Conservation (phyloP, 2,888 invertebrate species). For the Arctia plantaginis region DNA sequence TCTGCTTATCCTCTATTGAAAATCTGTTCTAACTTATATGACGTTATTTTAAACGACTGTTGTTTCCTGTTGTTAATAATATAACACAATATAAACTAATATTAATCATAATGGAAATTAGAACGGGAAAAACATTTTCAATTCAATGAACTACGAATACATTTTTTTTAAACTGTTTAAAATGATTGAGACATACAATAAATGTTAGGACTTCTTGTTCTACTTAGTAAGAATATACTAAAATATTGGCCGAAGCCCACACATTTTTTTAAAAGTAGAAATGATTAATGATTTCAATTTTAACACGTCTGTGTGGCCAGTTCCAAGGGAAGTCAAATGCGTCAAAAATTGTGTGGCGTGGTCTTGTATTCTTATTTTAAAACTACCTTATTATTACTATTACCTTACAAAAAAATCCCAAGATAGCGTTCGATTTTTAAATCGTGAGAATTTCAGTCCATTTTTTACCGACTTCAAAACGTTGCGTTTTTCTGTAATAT, state of each 20-base stretch:
- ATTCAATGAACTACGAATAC: not conserved
- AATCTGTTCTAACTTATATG: not conserved
- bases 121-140: not conserved
- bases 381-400: not conserved
- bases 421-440: not conserved
- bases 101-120: not conserved
- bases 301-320: constrained; percentile 3
- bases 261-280: constrained; percentile 2
- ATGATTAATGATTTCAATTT: constrained; percentile 15
- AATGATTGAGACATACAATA: not conserved
- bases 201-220: not conserved
- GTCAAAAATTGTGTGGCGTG: too few species aligned
- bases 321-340: not conserved
- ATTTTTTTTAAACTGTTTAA: not conserved
- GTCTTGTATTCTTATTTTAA: not conserved
- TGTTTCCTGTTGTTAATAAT: not conserved
- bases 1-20: too few species aligned
- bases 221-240: not conserved
- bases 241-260: constrained; percentile 8
- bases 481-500: too few species aligned
- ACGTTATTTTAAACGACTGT: not conserved
- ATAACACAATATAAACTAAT: not conserved
- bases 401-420: not conserved
- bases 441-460: not conserved
- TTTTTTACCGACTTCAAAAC: too few species aligned